Base-by-base conservation (phyloP, 23 tunicate genomes). In the Ciona savignyi region DNA sequence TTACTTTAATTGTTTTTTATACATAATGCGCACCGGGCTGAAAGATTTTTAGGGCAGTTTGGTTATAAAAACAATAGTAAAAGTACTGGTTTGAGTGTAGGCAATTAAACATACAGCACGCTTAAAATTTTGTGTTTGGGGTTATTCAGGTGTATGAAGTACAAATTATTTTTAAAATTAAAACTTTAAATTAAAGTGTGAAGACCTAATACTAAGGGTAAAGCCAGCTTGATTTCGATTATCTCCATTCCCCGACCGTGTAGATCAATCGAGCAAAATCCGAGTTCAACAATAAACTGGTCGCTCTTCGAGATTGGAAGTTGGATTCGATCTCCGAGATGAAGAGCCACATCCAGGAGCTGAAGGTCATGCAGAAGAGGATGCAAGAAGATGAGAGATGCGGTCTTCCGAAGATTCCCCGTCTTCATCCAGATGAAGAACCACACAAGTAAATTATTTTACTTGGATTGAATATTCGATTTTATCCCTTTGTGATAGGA, bases 281-380 rank as follows among this genome's bases (percentile, higher is more conserved):
- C 19, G 80, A 83, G 61, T 95, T 95, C 70, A 95, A 95, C 81
- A 42, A 73, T 27, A 77, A 89, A 60, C 35, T 95, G 49, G 35
- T 76, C 6, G 74, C 42, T 30, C 66, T 95, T 9, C 77, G 99
- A 35, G 92, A 95, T 64, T 66, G 34, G 65, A 88, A 89, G 62
- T 60, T 78, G 3, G 35, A 34, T n/a, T 19, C 75, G 23, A 80
- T 80, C 35, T 63, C 60, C 1, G 72, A 80, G 60, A 72, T 95
- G 35, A 33, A 63, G 24, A 76, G 33, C 11, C 61, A 79, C 60
- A 75, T 76, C 65, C 56, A 76, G 23, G 97, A 91, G 62, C 3
- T 91, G 61, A 76, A 76, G 33, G 66, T 67, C 30, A 29, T 95
- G 2, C 96, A 95, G 42, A 51, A 34, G 60, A 71, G 34, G 51